Percentiles rank a stretch among this genome's conserved stretches.
Conservation (phyloP, 2,113 vertebrate species). For the Psilopogon haemacephalus region DNA sequence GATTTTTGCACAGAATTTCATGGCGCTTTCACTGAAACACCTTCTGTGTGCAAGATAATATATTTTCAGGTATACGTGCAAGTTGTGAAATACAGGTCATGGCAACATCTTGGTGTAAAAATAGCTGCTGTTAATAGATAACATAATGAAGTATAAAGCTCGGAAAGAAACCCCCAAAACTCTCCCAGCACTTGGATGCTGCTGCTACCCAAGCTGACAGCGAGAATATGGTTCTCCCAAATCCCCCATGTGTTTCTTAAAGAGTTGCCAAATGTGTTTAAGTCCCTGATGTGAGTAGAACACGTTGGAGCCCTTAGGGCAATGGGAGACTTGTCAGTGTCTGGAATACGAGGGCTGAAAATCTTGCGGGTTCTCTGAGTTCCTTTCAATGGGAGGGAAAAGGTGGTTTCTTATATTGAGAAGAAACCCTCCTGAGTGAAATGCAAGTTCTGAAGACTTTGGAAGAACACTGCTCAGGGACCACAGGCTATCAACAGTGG, state of each 20-base stretch:
- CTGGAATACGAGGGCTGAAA: neutral
- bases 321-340: neutral
- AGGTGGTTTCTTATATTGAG: neutral
- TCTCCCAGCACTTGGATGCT: constrained; percentile 1
- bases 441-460: neutral
- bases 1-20: constrained; percentile 48
- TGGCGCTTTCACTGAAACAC: neutral
- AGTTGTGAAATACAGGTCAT: constrained; percentile 43
- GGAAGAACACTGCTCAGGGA: neutral
- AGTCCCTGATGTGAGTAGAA: neutral
- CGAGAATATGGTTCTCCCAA: neutral
- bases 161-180: neutral
- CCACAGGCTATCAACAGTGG: neutral
- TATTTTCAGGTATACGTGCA: neutral
- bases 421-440: neutral
- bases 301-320: neutral
- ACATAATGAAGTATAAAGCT: constrained; percentile 21
- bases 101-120: constrained; percentile 40
- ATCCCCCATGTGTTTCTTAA: neutral
- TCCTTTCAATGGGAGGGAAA: neutral
- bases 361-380: neutral
- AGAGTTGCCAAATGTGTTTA: neutral
- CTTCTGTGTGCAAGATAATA: constrained; percentile 5
- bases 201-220: neutral
- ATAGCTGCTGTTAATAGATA: constrained; percentile 57